Conservation (phyloP, 2,113 vertebrate species). For the Siphamia tubifer region DNA sequence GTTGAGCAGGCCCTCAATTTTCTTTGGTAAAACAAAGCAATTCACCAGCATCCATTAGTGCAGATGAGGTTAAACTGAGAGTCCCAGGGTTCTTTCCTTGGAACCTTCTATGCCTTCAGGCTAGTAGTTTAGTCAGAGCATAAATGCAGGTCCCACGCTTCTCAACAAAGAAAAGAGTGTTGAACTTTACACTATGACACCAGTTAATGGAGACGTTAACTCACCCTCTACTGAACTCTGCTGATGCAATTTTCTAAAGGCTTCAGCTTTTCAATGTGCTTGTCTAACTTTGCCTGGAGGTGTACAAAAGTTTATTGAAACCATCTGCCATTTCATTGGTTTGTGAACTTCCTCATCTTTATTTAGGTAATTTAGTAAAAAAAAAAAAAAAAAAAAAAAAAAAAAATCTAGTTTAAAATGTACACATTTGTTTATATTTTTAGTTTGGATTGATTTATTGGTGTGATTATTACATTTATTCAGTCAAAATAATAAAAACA, state of each 20-base stretch:
- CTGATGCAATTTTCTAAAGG: neutral
- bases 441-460: neutral
- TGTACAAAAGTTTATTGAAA: slow-evolving; percentile 38
- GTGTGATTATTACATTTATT: neutral
- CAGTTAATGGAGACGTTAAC: slow-evolving; percentile 3
- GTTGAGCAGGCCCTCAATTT: slow-evolving; percentile 33
- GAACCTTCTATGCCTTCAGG: neutral
- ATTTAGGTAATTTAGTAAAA: neutral
- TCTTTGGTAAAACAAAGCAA: slow-evolving; percentile 60
- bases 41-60: slow-evolving; percentile 38
- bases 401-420: neutral
- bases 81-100: slow-evolving; percentile 3
- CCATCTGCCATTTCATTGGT: slow-evolving; percentile 18
- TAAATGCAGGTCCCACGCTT: neutral
- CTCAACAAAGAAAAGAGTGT: neutral
- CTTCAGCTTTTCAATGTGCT: neutral
- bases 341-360: neutral
- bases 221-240: neutral
- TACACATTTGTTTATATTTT: neutral
- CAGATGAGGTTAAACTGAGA: slow-evolving; percentile 43
- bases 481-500: neutral
- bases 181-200: neutral
- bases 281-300: neutral
- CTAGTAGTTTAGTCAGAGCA: neutral
- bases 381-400: too few relatives aligned